Percentiles rank a stretch among this genome's conserved stretches.
These are phyloP conservation scores for Galaxias olidus DNA, from an alignment of 2,797 vertebrate species.

Conservation along the genomic window DNA sequence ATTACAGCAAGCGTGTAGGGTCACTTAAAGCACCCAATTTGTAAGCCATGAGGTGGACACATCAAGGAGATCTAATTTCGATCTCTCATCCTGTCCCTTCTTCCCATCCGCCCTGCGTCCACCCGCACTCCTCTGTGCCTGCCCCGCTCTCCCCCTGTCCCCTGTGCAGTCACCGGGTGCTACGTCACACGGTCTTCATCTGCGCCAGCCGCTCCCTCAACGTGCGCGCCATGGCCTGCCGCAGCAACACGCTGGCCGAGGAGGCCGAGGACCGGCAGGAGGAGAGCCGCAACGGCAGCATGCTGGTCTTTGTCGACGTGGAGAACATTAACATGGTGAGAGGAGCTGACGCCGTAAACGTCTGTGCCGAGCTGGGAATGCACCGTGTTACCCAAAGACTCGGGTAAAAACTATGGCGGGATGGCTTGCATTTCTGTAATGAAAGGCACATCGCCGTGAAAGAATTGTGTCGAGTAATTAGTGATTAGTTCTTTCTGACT, in stretches of 20 bases:
- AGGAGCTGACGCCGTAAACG: conserved; percentile 27
- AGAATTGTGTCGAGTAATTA: too few species aligned
- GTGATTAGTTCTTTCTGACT: too few species aligned
- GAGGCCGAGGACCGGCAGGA: conserved; percentile 64
- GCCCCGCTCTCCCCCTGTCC: not conserved
- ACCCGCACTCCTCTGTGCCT: not conserved
- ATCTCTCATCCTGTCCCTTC: too few species aligned
- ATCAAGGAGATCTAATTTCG: not conserved
- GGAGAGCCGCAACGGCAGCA: conserved; percentile 74
- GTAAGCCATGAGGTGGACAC: not conserved
- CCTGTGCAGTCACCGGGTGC: conserved; percentile 84
- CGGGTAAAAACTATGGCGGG: too few species aligned
- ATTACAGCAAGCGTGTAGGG: not conserved
- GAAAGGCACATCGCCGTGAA: too few species aligned
- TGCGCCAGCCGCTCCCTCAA: conserved; percentile 94
- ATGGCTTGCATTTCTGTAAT: too few species aligned
- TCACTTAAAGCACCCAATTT: not conserved
- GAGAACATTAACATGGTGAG: conserved; percentile 95
- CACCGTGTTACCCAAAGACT: too few species aligned
- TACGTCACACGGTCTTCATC: conserved; percentile 94
- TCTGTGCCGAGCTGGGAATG: too few species aligned
- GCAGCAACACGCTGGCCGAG: conserved; percentile 86
- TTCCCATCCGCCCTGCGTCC: not conserved
- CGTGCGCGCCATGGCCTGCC: conserved; percentile 83
- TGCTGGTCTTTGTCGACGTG: conserved; percentile 92